These are phyloP conservation scores for Rallus limicola DNA, from an alignment of 2,113 vertebrate species.

Conservation along the genomic window DNA sequence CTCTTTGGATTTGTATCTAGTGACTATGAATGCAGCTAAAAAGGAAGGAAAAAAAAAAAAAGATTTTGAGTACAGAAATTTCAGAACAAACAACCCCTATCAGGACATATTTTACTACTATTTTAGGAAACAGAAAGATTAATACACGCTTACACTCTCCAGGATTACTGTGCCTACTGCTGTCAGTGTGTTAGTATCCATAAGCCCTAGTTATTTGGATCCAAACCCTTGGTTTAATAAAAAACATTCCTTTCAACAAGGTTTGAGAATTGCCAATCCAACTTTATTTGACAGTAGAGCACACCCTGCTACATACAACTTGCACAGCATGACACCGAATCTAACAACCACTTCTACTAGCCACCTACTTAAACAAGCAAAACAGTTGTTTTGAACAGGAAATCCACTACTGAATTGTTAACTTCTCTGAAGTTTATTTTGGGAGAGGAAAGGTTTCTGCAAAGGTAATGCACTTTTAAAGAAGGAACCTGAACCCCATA, in stretches of 20 bases:
- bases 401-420: not conserved
- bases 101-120: not conserved
- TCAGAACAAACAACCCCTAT: not conserved
- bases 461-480: not conserved
- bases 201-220: not conserved
- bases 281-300: not conserved
- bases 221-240: not conserved
- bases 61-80: not conserved
- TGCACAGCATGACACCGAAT: not conserved
- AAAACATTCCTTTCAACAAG: not conserved
- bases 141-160: not conserved
- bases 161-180: not conserved
- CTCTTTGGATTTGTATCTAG: slow-evolving; percentile 82
- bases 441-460: not conserved
- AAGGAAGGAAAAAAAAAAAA: not conserved
- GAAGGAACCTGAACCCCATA: not conserved
- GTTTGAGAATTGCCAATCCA: not conserved
- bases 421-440: not conserved
- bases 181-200: not conserved
- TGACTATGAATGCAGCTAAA: slow-evolving; percentile 78
- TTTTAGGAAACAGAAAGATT: not conserved
- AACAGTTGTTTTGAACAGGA: not conserved
- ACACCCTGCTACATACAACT: not conserved
- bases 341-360: not conserved
- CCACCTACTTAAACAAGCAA: not conserved